These are phyloP conservation scores for Zaprionus nigranus DNA, from an alignment of 1,140 invertebrate genomes.

Conservation along the genomic window DNA sequence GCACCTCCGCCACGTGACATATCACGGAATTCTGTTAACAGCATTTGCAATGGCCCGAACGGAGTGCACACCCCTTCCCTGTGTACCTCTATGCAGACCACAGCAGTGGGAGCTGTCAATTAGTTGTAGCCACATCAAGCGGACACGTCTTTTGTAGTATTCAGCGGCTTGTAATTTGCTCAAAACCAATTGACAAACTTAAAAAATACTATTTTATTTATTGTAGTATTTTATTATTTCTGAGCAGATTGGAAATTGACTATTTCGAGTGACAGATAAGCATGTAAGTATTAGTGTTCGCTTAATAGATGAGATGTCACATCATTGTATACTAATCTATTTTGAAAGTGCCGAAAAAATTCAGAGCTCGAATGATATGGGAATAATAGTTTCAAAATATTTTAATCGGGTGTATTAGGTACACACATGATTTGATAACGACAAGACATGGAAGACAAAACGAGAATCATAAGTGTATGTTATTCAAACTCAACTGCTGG, in stretches of 20 bases:
- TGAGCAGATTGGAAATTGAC: background rate
- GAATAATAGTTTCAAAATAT: too few species aligned
- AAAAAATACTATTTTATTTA: background rate
- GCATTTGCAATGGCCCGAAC: constrained; percentile 41
- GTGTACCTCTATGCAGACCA: background rate
- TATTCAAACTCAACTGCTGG: too few species aligned
- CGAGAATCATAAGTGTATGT: too few species aligned
- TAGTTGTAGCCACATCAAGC: constrained; percentile 65
- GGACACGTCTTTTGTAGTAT: constrained; percentile 31
- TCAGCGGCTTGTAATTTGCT: background rate
- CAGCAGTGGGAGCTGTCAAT: constrained; percentile 67
- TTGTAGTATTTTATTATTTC: background rate
- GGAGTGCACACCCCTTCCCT: background rate
- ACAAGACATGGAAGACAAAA: too few species aligned
- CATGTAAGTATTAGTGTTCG: too few species aligned
- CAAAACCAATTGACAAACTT: constrained; percentile 1
- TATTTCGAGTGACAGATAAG: background rate
- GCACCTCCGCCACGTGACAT: constrained; percentile 70
- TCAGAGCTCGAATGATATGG: too few species aligned
- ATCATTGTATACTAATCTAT: too few species aligned
- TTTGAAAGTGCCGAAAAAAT: too few species aligned
- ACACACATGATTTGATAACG: too few species aligned
- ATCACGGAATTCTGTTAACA: constrained; percentile 75
- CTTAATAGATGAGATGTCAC: too few species aligned
- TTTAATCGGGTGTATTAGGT: too few species aligned